Percentiles rank a stretch among this genome's conserved stretches.
Conservation (phyloP, 2,888 invertebrate genomes). For the Myopa tessellatipennis region DNA sequence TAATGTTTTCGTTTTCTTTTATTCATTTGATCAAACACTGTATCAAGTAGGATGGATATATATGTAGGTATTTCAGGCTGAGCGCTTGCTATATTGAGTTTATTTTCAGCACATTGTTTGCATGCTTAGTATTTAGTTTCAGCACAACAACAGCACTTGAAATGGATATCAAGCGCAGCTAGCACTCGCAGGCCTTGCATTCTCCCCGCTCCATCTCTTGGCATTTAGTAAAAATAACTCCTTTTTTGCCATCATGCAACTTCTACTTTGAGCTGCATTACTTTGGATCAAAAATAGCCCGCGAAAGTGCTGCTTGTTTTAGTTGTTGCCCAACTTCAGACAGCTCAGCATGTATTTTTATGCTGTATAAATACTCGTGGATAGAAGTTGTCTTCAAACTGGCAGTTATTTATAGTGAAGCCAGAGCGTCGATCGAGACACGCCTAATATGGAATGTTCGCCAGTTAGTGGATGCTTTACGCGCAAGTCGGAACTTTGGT, state of each 20-base stretch:
- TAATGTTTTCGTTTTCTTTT: background rate
- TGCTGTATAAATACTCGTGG: background rate
- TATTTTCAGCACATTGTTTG: conserved; percentile 27
- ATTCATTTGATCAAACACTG: conserved; percentile 4
- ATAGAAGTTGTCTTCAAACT: background rate
- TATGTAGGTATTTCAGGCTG: background rate
- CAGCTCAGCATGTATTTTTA: conserved; percentile 18
- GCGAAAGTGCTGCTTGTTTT: background rate
- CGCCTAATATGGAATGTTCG: conserved; percentile 24
- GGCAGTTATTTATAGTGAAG: background rate
- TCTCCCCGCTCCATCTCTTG: background rate
- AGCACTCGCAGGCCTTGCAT: background rate
- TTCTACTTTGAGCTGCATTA: background rate
- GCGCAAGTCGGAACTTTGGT: background rate
- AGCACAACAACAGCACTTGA: conserved; percentile 22
- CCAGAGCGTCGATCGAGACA: background rate
- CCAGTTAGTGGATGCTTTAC: background rate
- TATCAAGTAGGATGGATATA: background rate
- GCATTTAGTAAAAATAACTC: conserved; percentile 4
- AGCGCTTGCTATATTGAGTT: conserved; percentile 12
- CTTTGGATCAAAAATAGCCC: conserved; percentile 18
- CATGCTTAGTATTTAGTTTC: conserved; percentile 24
- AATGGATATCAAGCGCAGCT: conserved; percentile 4
- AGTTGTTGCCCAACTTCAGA: conserved; percentile 19
- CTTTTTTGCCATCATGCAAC: background rate